Conservation (phyloP, 2,113 vertebrate species). For the Capreolus pygargus region DNA sequence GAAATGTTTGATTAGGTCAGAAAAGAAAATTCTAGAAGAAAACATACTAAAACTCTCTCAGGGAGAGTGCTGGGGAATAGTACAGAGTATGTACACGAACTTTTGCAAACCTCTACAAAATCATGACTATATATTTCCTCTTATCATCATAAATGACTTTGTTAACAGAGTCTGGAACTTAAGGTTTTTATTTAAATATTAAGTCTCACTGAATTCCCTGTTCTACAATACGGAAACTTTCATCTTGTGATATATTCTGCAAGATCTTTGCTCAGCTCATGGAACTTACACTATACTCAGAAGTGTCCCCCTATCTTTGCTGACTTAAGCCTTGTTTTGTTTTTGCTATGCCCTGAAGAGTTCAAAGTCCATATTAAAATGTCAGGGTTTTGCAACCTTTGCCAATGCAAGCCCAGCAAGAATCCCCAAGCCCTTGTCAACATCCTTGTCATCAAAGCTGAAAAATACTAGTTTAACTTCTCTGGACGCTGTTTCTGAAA, state of each 20-base stretch:
- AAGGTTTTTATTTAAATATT: neutral
- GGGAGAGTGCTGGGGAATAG: neutral
- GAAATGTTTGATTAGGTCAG: neutral
- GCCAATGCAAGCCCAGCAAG: neutral
- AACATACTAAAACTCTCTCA: neutral
- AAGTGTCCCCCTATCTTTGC: neutral
- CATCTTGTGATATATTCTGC: neutral
- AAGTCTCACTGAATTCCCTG: neutral
- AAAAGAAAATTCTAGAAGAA: neutral
- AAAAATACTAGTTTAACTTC: neutral
- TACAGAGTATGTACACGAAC: accelerated
- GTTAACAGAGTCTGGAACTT: neutral
- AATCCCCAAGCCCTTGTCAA: neutral
- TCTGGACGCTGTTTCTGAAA: neutral
- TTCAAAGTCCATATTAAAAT: constrained; percentile 33
- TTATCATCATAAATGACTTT: neutral
- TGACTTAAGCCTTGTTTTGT: neutral
- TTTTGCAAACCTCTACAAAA: neutral
- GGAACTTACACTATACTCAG: neutral
- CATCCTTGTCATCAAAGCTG: neutral
- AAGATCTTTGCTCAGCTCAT: neutral
- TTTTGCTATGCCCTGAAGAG: neutral
- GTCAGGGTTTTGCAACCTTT: neutral
- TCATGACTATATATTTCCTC: neutral
- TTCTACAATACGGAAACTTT: neutral